Conservation (phyloP, 1,140 invertebrate genomes). For the Heterodera schachtii region DNA sequence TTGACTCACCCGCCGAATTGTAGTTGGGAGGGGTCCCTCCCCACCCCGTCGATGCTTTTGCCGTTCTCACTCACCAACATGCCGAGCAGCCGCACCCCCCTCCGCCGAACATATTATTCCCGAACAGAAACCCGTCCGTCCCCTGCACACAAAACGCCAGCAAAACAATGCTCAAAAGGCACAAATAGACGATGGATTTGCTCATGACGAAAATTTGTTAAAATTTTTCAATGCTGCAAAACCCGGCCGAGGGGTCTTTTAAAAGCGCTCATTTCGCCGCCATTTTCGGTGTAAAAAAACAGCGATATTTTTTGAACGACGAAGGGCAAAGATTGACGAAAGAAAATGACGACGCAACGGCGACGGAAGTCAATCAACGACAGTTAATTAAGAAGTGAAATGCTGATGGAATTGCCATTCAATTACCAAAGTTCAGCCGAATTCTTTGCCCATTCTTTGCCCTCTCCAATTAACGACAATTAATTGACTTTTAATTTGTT, state of each 20-base stretch:
- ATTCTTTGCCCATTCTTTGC: no score
- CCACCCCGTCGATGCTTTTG: no score
- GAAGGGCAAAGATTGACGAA: neutral
- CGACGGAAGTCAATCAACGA: neutral
- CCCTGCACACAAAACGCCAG: neutral
- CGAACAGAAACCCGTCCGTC: neutral
- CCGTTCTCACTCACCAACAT: neutral
- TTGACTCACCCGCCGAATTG: no score
- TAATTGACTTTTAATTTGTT: no score
- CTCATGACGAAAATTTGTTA: neutral
- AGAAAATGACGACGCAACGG: neutral
- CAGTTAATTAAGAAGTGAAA: no score
- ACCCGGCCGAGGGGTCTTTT: neutral
- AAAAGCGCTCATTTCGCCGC: neutral
- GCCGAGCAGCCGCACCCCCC: neutral
- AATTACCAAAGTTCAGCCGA: no score
- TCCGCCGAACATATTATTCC: constrained; percentile 14
- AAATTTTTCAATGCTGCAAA: neutral
- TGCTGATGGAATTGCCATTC: no score
- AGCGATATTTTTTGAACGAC: neutral
- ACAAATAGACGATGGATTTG: neutral
- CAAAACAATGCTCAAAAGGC: neutral
- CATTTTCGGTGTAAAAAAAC: neutral
- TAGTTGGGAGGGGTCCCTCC: no score
- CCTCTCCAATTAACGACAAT: no score